Evolutionary conservation across 2,113 vertebrate genomes (phyloP), one percentile per base, ranked within the genome.

Genomic region (Oncorhynchus keta): DNA sequence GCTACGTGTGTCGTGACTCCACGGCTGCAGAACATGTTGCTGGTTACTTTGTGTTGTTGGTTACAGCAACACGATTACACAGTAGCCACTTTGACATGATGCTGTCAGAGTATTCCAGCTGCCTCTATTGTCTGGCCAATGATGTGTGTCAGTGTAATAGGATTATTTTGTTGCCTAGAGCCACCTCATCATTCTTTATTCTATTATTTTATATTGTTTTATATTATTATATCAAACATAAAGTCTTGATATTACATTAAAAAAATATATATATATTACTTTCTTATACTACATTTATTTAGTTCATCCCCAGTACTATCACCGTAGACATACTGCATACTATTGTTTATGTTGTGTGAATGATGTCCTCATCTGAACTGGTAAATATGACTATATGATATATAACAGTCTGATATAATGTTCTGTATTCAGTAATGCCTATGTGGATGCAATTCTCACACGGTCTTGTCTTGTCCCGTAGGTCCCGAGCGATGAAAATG

Each of bases 401-500:
- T 39, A 39, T 39, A 39, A 39, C 35, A 8, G 35, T 9, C 39
- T 8, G 8, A 45, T 45, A 45, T 45, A 45, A 45, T 45, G 2
- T 45, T 12, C 9, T 45, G 39, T 45, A 45, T 45, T 45, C 39
- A 45, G 8, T 45, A 12, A 45, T 9, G 39, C 39, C 39, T 45
- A 45, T 45, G 39, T 45, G 39, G 2, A 45, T 45, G 39, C 16
- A n/a, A 48, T 28, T 69, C 9, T 13, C 39, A 49, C 20, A 5
- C 5, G 0, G 35, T 35, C 35, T 8, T 35, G 35, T 35, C 35
- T 35, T 14, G 18, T 39, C 6, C 51, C 78, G 2, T 55, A 89
- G 88, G 84, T 81, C 45, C 84, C 85, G 16, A 85, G 71, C 66
- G 4, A 78, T 67, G 84, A 86, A 18, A 66, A 77, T 3, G 86